Evolutionary conservation across 2,797 vertebrate genomes (phyloP), one percentile per base, ranked within the genome.

Genomic region (Chaetophractus vellerosus): DNA sequence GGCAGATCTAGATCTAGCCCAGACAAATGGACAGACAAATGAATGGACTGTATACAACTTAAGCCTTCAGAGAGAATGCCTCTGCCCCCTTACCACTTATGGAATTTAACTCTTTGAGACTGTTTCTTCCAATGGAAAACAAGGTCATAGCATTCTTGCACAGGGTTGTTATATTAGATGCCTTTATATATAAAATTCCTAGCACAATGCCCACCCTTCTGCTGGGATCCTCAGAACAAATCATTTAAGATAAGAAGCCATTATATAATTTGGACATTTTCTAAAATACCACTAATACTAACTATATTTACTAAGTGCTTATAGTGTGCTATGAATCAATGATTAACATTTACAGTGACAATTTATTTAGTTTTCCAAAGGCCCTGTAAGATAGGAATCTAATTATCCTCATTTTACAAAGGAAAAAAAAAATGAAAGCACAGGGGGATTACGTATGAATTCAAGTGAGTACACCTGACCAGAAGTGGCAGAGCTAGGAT

Each of bases 211-310:
- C 31, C 18, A 84, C 5, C 28, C 1, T 72, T 80, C 6, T 71
- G 15, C 28, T 50, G 6, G 48, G 28, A 41, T 83, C 33, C 6
- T 45, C 23, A 90, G n/a, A 63, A 64, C 1, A 68, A 4, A 69
- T n/a, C 23, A 72, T 55, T 59, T 45, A 59, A 85, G n/a, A 14
- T 82, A 31, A 68, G 24, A 69, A 63, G 2, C 12, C 18, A 55
- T 59, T 15, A 45, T 7, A 45, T 38, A 94, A 52, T 23, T 69
- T 74, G 26, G 21, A 23, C 90, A 72, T 41, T 96, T 78, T 82
- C 16, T 82, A 92, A 75, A 87, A 26, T 74, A 33, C 11, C 45
- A 83, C 9, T 33, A 90, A 80, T 28, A 91, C 74, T 80, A 91
- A 64, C 6, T 28, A 14, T 18, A 66, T 48, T 28, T 28, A 55